Base-by-base conservation (phyloP, 2,797 vertebrate species). In the Cossypha polioptera region DNA sequence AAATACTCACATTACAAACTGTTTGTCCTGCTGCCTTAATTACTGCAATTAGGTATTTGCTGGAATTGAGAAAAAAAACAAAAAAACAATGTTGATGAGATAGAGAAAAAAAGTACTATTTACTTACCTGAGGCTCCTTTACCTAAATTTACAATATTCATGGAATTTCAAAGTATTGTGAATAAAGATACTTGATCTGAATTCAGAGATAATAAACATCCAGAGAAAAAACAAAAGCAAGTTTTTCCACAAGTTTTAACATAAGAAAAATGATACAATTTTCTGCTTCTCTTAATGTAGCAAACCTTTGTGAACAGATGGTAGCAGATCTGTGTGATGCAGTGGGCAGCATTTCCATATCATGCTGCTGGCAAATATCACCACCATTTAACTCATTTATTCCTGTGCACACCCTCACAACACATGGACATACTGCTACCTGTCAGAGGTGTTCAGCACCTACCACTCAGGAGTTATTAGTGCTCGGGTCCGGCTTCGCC, bases 261-360 rank as follows among this genome's bases (percentile, higher is more conserved):
- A 74, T 45, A 85, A 26, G 38, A n/a, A 61, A 87, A 86, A 75
- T 45, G 12, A 87, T 67, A 51, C 22, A 17, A 61, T 82, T 84
- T 88, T 86, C 53, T 88, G 71, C n/a, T 74, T n/a, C 47, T 79
- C 83, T 66, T 54, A 77, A 29, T 19, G 38, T 50, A 82, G 69
- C 86, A 90, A 90, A 38, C 55, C 61, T 85, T 68, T 74, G 53
- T 42, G 80, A 96, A 93, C 96, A 97, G 96, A 96, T 95, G 95
- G 95, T 3, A 81, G 75, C 53, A 92, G 68, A 85, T 92, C 43
- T 48, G 71, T 58, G 80, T 38, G 86, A 94, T 87, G 71, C 80
- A 95, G 94, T 96, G 90, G 95, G 95, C 90, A 95, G 90, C 53
- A 86, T 88, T 87, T 96, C 86, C 95, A 88, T 92, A 85, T 65